Evolutionary conservation across 2,888 invertebrate genomes (phyloP).

Genomic region (Galerucella calmariensis): DNA sequence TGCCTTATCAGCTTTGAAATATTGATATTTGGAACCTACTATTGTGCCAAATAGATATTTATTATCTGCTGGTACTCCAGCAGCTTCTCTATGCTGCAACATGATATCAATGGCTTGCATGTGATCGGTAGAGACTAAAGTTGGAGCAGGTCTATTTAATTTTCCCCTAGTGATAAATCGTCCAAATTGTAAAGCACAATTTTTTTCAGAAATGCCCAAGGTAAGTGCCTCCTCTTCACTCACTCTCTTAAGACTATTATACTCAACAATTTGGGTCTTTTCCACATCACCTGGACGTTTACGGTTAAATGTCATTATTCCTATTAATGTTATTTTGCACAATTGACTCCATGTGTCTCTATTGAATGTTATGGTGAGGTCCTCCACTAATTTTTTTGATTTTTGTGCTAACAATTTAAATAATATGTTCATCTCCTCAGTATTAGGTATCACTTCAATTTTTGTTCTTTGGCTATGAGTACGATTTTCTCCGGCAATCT

Average conservation of each 20-base stretch:
- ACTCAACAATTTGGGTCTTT: slow-evolving; percentile 12
- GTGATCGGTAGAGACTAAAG: slow-evolving; percentile 8
- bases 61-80: no score
- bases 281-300: neutral
- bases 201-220: neutral
- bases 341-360: slow-evolving; percentile 5
- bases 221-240: neutral
- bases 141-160: slow-evolving; percentile 20
- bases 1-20: no score
- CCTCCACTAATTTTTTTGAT: neutral
- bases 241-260: slow-evolving; percentile 10
- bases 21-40: no score
- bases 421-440: slow-evolving; percentile 6
- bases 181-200: slow-evolving; percentile 15
- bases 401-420: neutral
- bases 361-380: neutral
- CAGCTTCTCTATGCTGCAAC: no score
- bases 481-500: slow-evolving; percentile 16
- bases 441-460: slow-evolving; percentile 10
- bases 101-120: no score
- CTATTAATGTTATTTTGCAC: slow-evolving; percentile 4
- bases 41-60: no score
- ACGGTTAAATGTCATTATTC: slow-evolving; percentile 21
- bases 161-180: slow-evolving; percentile 25
- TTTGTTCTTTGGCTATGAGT: slow-evolving; percentile 18